A percentile compares a stretch with the other conserved stretches of the same genome.
Conservation (phyloP, 2,888 invertebrate species). For the Rhorus exstirpatorius region DNA sequence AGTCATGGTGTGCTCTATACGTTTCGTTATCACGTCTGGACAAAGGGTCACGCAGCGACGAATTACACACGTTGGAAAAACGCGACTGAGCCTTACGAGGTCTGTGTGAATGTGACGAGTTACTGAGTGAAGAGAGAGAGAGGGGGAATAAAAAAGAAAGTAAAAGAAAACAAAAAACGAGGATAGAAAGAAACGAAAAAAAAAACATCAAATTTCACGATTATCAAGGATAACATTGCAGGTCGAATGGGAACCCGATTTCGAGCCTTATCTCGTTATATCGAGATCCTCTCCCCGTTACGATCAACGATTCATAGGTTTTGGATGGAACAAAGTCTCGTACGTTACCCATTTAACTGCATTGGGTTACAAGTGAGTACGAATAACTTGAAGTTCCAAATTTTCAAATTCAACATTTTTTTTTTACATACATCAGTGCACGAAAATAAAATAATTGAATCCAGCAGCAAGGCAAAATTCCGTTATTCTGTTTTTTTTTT, state of each 20-base stretch:
- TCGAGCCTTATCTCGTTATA: slow-evolving; percentile 96
- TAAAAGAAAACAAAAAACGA: too few species aligned
- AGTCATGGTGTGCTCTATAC: slow-evolving; percentile 92
- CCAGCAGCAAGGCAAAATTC: too few species aligned
- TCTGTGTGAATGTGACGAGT: slow-evolving; percentile 78
- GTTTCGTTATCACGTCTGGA: slow-evolving; percentile 95
- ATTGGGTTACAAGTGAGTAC: slow-evolving; percentile 90
- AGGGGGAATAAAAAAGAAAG: background rate
- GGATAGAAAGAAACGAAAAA: too few species aligned
- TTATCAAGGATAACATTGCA: slow-evolving; percentile 83
- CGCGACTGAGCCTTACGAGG: slow-evolving; percentile 92
- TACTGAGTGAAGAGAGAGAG: background rate
- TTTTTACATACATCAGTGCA: too few species aligned
- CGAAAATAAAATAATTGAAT: too few species aligned
- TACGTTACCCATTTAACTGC: slow-evolving; percentile 95
- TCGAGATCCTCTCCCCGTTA: slow-evolving; percentile 91
- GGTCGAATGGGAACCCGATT: slow-evolving; percentile 96
- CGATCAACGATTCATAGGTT: slow-evolving; percentile 96
- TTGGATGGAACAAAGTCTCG: slow-evolving; percentile 98
- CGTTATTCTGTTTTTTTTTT: too few species aligned
- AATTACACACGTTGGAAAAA: slow-evolving; percentile 94
- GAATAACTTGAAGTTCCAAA: too few species aligned
- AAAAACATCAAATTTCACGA: too few species aligned
- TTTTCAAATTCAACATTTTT: too few species aligned
- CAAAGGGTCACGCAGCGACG: slow-evolving; percentile 94